Evolutionary conservation across 2,888 invertebrate genomes (phyloP).

Genomic region (Drosophila seclusa): DNA sequence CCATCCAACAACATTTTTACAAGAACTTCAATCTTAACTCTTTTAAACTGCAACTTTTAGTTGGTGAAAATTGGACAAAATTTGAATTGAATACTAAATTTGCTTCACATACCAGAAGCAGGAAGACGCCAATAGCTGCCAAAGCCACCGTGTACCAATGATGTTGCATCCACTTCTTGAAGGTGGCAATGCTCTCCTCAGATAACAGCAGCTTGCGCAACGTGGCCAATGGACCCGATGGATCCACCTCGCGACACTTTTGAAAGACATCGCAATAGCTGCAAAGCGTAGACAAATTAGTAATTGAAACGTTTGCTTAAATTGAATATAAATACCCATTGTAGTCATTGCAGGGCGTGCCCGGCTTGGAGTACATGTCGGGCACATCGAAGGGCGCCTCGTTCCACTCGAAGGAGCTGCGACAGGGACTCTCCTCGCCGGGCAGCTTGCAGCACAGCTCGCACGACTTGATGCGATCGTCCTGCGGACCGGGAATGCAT

Average conservation of each 20-base stretch:
- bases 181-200: conserved; percentile 95
- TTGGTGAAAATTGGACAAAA: background rate
- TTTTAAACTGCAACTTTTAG: background rate
- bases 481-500: conserved; percentile 92
- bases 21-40: background rate
- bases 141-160: conserved; percentile 96
- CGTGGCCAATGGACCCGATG: conserved; percentile 95
- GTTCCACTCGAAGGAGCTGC: conserved; percentile 96
- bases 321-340: conserved; percentile 88
- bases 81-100: background rate
- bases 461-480: conserved; percentile 94
- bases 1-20: background rate
- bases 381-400: conserved; percentile 95
- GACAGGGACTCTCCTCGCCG: conserved; percentile 92
- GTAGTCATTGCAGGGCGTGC: conserved; percentile 97
- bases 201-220: conserved; percentile 93
- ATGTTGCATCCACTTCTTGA: conserved; percentile 93
- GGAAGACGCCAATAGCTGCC: conserved; percentile 90
- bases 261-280: conserved; percentile 89
- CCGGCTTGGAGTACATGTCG: conserved; percentile 96
- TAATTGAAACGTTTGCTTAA: background rate
- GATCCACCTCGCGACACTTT: conserved; percentile 95
- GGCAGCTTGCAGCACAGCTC: conserved; percentile 96
- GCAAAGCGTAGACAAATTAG: background rate
- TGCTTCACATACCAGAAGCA: conserved; percentile 90